Percentiles rank a stretch among this genome's conserved stretches.
Evolutionary conservation across 92 coral and sea anemone species (phyloP).

Genomic region (Umimayanthus kanabou): DNA sequence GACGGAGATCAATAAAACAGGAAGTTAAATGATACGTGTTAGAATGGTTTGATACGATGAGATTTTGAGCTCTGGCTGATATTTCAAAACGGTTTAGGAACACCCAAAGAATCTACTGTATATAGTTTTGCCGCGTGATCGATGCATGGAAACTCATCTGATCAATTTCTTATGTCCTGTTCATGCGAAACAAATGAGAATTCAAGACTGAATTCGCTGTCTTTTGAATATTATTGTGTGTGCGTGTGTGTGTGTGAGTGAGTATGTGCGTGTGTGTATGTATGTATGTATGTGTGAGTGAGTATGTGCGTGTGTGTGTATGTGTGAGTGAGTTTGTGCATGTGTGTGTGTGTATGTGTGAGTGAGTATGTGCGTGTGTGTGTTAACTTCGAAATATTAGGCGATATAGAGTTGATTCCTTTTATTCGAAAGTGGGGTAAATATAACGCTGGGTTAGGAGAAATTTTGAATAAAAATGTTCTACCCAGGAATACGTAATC

Average conservation of each 20-base stretch:
- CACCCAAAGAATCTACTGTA: neutral
- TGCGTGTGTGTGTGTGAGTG: neutral
- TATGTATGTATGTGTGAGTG: too few relatives aligned
- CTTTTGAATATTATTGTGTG: neutral
- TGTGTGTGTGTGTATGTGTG: too few relatives aligned
- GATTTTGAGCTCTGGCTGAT: neutral
- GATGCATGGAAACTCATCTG: neutral
- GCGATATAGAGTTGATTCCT: neutral
- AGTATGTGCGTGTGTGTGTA: too few relatives aligned
- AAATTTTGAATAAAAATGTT: neutral
- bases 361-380: neutral
- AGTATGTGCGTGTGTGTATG: neutral
- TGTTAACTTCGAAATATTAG: conserved; percentile 1
- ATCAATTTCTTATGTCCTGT: neutral
- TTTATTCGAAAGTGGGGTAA: neutral
- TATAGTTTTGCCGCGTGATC: neutral
- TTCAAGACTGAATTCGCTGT: neutral
- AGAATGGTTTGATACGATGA: neutral
- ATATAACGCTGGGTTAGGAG: neutral
- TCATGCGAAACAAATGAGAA: neutral
- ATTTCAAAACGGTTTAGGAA: neutral
- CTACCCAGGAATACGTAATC: neutral
- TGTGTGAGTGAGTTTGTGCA: too few relatives aligned
- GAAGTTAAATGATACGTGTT: neutral
- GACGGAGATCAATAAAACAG: neutral